These are phyloP conservation scores for Thalassarche chlororhynchos DNA, from an alignment of 2,113 vertebrate genomes.

Conservation along the genomic window DNA sequence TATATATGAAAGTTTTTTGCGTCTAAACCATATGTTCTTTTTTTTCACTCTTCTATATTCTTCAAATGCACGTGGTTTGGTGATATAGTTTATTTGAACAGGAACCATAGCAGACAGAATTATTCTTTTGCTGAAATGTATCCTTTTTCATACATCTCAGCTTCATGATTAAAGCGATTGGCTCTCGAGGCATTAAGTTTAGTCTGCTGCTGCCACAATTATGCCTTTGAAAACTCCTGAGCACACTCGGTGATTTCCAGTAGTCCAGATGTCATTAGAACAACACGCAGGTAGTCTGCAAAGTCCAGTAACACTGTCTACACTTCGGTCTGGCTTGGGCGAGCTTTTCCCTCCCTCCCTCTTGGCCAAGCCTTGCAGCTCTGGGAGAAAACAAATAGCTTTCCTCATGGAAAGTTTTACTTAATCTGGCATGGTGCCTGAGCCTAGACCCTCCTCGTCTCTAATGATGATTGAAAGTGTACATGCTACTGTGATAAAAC, in stretches of 20 bases:
- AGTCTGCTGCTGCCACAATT: constrained; percentile 66
- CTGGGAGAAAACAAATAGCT: constrained; percentile 79
- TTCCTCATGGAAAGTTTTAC: constrained; percentile 95
- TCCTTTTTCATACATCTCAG: constrained; percentile 63
- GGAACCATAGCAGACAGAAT: constrained; percentile 72
- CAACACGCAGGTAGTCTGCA: constrained; percentile 70
- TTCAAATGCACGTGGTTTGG: constrained; percentile 60
- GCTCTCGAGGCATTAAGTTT: constrained; percentile 62
- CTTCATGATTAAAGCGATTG: constrained; percentile 55
- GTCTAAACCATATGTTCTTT: constrained; percentile 54
- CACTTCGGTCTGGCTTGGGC: constrained; percentile 33
- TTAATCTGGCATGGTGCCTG: constrained; percentile 83
- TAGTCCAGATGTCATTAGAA: constrained; percentile 74
- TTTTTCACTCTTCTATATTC: constrained; percentile 28
- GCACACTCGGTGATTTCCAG: constrained; percentile 59
- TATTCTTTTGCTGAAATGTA: constrained; percentile 71
- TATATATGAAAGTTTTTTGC: constrained; percentile 59
- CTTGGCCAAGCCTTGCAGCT: constrained; percentile 22
- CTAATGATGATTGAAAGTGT: constrained; percentile 87
- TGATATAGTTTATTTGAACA: constrained; percentile 75
- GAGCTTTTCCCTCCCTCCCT: constrained; percentile 23
- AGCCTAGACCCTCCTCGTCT: constrained; percentile 79
- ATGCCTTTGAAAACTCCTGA: constrained; percentile 62
- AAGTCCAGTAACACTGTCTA: constrained; percentile 66
- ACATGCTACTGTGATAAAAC: constrained; percentile 79